Base-by-base conservation (phyloP, 2,797 vertebrate genomes). In the Aphelocoma californica region DNA sequence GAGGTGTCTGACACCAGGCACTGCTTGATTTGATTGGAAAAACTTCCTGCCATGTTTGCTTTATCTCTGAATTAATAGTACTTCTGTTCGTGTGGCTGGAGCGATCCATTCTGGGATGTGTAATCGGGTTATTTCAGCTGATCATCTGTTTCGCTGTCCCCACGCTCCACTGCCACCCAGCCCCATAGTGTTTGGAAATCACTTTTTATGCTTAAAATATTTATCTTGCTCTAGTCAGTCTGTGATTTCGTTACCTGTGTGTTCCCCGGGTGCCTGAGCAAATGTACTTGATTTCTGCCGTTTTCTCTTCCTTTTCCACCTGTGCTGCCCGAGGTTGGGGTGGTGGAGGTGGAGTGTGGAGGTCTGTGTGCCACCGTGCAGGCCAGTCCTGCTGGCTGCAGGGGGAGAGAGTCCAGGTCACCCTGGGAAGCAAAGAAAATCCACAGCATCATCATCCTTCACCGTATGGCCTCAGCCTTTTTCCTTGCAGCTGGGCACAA, bases 61-160 rank as follows among this genome's bases (percentile, higher is more conserved):
- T 92, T 88, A 56, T 81, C 90, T 86, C 77, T 53, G 91, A 93
- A 93, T 95, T 91, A 94, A 93, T 92, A 91, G 91, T 28, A 2
- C 80, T 91, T 66, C 74, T 96, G 81, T n/a, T 81, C 0, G 5
- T 17, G 82, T 83, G 89, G 87, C 95, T 62, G 75, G 40, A 93
- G 34, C 3, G 6, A 93, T 91, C 91, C 82, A 58, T 92, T 80
- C 75, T 40, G 82, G 72, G 87, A 25, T 38, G 92, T 26, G 38
- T 95, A 90, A 93, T 92, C n/a, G 0, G 5, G 81, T 95, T 95
- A 92, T 83, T 89, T 51, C 95, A 91, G 85, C 58, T 50, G 50
- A 92, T 91, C 86, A 86, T 96, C 92, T 91, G 10, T 96, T 96
- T 58, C 83, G 78, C 93, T 94, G 75, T 93, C 89, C 95, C 94